phyloP scores from a whole-genome alignment of 2,888 invertebrate species.

The Therioaphis trifolii region DNA sequence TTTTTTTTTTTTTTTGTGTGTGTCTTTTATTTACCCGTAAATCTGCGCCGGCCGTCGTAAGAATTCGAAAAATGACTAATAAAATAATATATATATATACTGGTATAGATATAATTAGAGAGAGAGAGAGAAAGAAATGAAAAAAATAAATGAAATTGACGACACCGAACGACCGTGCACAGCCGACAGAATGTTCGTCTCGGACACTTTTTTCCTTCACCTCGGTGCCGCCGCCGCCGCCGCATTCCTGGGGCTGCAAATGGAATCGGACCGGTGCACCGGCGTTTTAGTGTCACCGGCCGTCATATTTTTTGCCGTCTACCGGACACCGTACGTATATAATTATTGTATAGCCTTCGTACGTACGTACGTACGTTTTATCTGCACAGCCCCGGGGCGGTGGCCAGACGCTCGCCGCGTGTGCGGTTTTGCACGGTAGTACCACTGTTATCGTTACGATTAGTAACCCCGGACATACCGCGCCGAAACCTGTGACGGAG shows the following conservation, averaged over 20 bases:
- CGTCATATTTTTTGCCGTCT: slow-evolving; percentile 16
- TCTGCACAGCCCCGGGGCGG: neutral
- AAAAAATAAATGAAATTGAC: neutral
- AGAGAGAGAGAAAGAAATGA: neutral
- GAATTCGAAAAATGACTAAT: slow-evolving; percentile 55
- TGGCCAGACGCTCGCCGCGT: neutral
- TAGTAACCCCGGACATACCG: neutral
- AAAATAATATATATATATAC: neutral
- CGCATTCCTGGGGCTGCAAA: slow-evolving; percentile 50
- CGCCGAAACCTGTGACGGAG: too few species aligned
- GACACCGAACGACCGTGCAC: slow-evolving; percentile 30
- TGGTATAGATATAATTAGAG: neutral
- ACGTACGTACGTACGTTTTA: too few species aligned
- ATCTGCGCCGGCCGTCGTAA: slow-evolving; percentile 11
- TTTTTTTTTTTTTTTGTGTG: neutral
- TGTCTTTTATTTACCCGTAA: slow-evolving; percentile 24
- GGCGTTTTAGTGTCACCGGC: slow-evolving; percentile 45
- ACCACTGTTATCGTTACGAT: too few species aligned
- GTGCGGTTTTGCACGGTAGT: neutral
- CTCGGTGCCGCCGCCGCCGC: neutral
- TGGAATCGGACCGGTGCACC: slow-evolving; percentile 34
- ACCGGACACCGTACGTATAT: too few species aligned
- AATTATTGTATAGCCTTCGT: too few species aligned
- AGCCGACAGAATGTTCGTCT: slow-evolving; percentile 23
- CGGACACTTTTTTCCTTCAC: slow-evolving; percentile 43